A percentile compares a stretch with the other conserved stretches of the same genome.
Conservation (phyloP, 2,888 invertebrate species). For the Lochmaea capreae region DNA sequence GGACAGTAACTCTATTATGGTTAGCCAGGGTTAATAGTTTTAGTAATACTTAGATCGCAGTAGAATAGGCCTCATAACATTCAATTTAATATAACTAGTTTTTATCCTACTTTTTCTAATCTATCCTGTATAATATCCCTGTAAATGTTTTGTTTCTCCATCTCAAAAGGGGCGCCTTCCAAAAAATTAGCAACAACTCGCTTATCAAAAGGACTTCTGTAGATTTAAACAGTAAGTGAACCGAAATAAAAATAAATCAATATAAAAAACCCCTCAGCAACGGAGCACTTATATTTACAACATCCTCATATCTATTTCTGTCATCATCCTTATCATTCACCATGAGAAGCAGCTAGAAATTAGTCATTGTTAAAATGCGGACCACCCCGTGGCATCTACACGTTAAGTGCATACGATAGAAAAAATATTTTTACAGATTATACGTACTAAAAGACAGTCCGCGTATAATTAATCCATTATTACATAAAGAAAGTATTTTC, state of each 20-base stretch:
- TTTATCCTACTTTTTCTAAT: no score
- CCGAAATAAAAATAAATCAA: neutral
- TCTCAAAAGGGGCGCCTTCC: no score
- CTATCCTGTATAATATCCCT: no score
- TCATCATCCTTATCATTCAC: neutral
- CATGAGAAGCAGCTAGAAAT: slow-evolving; percentile 2
- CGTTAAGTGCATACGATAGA: slow-evolving; percentile 6
- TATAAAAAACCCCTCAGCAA: neutral
- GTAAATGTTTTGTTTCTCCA: no score
- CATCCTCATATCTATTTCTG: slow-evolving; percentile 6
- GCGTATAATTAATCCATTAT: slow-evolving; percentile 10
- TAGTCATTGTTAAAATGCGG: neutral
- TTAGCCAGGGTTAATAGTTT: no score
- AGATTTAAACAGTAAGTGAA: neutral
- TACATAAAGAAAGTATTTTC: slow-evolving; percentile 11
- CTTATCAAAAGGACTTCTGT: neutral
- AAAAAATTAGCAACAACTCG: no score
- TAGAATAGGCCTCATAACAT: no score
- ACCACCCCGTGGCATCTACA: slow-evolving; percentile 1
- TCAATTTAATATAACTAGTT: no score
- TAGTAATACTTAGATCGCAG: no score
- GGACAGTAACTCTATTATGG: no score
- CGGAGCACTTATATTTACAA: neutral
- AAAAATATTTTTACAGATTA: slow-evolving; percentile 1
- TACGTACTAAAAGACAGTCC: neutral